phyloP scores from a whole-genome alignment of 2,888 invertebrate genomes.

The Erebia palarica region DNA sequence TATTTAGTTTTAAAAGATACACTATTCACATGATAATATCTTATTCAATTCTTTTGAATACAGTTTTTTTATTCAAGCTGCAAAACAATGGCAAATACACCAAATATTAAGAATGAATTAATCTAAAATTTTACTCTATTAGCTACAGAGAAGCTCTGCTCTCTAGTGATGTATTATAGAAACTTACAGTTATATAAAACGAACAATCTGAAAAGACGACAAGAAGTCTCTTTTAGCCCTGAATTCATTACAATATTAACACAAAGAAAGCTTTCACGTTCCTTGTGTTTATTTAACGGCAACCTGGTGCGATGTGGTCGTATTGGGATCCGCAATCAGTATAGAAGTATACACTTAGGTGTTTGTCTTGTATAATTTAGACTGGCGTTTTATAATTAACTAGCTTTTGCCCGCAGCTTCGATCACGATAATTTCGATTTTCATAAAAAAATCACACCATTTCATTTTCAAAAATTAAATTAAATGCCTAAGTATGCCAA shows the following conservation, averaged over 20 bases:
- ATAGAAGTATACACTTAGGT: constrained; percentile 48
- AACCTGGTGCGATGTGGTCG: constrained; percentile 37
- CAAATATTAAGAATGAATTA: no score
- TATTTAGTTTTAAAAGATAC: no score
- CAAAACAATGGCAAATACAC: no score
- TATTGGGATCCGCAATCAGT: constrained; percentile 53
- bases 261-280: constrained; percentile 29
- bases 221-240: constrained; percentile 1
- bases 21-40: no score
- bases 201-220: neutral
- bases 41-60: no score
- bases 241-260: constrained; percentile 26
- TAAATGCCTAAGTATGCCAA: no score
- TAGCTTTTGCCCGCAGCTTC: no score
- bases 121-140: no score
- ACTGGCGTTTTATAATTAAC: constrained; percentile 38
- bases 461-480: no score
- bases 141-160: neutral
- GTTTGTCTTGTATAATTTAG: constrained; percentile 34
- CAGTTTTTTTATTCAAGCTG: no score
- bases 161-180: neutral
- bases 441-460: no score
- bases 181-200: neutral
- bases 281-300: constrained; percentile 23
- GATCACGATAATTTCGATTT: no score